phyloP scores from a whole-genome alignment of 2,113 vertebrate genomes.

The Morphnarchus princeps region DNA sequence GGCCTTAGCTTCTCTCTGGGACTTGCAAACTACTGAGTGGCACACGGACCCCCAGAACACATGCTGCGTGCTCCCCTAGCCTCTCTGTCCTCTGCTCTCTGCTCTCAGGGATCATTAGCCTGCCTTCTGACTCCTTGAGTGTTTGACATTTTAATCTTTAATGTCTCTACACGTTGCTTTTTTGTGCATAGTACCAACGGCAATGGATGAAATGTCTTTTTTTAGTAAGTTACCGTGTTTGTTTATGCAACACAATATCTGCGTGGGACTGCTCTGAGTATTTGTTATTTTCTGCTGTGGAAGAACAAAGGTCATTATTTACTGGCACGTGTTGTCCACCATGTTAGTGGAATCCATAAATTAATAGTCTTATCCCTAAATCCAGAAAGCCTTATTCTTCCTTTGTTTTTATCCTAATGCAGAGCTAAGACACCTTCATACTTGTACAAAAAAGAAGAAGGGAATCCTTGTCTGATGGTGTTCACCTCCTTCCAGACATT shows the following conservation, averaged over 20 bases:
- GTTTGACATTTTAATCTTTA: not conserved
- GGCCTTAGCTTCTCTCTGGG: not conserved
- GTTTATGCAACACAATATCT: not conserved
- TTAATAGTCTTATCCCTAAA: not conserved
- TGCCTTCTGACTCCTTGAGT: not conserved
- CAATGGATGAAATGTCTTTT: not conserved
- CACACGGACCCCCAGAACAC: not conserved
- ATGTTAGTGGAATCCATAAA: not conserved
- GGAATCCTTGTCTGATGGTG: not conserved
- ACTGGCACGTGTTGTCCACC: not conserved
- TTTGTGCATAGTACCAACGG: not conserved
- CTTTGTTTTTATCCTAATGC: not conserved
- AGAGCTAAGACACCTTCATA: not conserved
- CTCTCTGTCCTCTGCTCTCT: not conserved
- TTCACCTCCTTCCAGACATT: not conserved
- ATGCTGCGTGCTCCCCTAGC: rapidly evolving
- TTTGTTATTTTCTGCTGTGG: not conserved
- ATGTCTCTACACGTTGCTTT: not conserved
- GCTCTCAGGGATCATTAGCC: not conserved
- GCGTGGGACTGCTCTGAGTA: not conserved
- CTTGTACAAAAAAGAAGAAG: not conserved
- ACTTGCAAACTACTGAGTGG: not conserved
- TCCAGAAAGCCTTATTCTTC: not conserved
- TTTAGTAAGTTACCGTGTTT: not conserved
- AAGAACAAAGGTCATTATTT: not conserved